Evolutionary conservation across 1,140 invertebrate species (phyloP).

Genomic region (Sminthurinus signatus): DNA sequence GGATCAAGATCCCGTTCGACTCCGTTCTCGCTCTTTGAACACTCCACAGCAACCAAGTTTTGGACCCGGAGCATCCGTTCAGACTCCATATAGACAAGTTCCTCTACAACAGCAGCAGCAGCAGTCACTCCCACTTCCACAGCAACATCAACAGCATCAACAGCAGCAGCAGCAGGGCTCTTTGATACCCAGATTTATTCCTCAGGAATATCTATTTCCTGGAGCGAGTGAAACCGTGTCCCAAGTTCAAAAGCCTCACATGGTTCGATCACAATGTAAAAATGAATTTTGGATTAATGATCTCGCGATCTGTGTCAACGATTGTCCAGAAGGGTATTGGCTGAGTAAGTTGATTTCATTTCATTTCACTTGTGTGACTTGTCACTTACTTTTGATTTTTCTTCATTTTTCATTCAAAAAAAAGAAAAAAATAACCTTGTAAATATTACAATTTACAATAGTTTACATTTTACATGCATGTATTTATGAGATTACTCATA

Average conservation of each 20-base stretch:
- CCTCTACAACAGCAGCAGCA: constrained; percentile 20
- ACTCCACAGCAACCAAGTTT: constrained; percentile 48
- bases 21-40: constrained; percentile 46
- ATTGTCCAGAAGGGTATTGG: constrained; percentile 79
- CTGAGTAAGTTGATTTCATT: no score
- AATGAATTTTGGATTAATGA: constrained; percentile 39
- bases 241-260: constrained; percentile 25
- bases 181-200: constrained; percentile 48
- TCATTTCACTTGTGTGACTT: no score
- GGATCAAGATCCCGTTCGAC: constrained; percentile 66
- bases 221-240: constrained; percentile 28
- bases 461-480: no score
- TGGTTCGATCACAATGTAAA: constrained; percentile 35
- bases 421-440: no score
- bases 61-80: constrained; percentile 46
- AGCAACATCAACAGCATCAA: constrained; percentile 42
- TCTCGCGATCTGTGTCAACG: constrained; percentile 52
- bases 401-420: no score
- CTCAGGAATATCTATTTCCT: constrained; percentile 41
- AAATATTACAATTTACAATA: no score
- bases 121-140: constrained; percentile 30
- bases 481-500: no score
- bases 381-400: no score
- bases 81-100: constrained; percentile 46
- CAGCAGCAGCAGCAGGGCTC: constrained; percentile 43